phyloP scores from a whole-genome alignment of 1,140 invertebrate genomes.

The Aethina tumida region DNA sequence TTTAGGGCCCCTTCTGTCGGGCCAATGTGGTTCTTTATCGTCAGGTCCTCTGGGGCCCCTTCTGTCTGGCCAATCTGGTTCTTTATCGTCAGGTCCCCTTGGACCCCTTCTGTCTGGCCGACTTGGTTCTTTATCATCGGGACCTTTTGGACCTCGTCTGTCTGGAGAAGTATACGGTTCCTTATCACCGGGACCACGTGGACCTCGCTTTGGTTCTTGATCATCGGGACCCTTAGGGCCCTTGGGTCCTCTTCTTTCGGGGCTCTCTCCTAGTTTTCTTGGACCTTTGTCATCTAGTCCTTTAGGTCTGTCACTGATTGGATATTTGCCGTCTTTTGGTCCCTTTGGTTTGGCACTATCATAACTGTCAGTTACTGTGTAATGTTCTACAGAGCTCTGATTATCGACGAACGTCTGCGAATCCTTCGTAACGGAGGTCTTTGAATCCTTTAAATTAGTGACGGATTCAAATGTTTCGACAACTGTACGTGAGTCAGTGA shows the following conservation, averaged over 20 bases:
- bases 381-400: constrained; percentile 20
- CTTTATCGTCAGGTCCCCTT: not conserved
- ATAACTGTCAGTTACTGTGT: constrained; percentile 16
- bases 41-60: not conserved
- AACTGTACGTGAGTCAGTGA: not conserved
- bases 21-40: constrained; percentile 2
- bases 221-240: too few species aligned
- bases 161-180: not conserved
- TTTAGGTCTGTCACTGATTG: not conserved
- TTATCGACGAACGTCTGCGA: constrained; percentile 24
- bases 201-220: too few species aligned
- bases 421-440: constrained; percentile 23
- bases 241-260: too few species aligned
- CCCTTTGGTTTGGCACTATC: constrained; percentile 17
- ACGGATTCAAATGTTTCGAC: constrained; percentile 19
- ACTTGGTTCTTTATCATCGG: not conserved
- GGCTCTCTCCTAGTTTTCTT: not conserved
- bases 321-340: not conserved
- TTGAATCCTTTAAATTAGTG: constrained; percentile 18
- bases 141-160: not conserved
- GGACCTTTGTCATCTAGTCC: not conserved
- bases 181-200: too few species aligned
- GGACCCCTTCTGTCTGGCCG: not conserved
- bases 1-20: not conserved
- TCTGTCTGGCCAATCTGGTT: not conserved